Percentiles rank a stretch among this genome's conserved stretches.
Conservation (phyloP, 2,113 vertebrate genomes). For the Notarius quadriscutis region DNA sequence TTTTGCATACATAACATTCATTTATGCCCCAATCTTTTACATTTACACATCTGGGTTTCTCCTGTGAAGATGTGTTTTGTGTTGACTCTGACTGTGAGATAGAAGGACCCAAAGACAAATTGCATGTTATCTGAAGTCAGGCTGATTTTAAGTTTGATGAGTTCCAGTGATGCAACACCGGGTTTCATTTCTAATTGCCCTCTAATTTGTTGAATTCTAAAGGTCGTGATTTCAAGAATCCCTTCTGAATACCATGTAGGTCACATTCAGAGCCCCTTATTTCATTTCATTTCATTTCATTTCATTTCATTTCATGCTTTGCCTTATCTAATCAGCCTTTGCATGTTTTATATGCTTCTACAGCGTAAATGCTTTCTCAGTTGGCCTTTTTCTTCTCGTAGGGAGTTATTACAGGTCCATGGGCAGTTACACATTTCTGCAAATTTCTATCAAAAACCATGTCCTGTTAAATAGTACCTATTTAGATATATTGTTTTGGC, state of each 20-base stretch:
- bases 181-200: neutral
- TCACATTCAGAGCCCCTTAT: slow-evolving; percentile 66
- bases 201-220: slow-evolving; percentile 19
- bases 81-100: slow-evolving; percentile 49
- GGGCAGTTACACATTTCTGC: slow-evolving; percentile 50
- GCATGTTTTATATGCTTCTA: slow-evolving; percentile 41
- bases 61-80: slow-evolving; percentile 13
- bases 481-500: slow-evolving; percentile 55
- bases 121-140: neutral
- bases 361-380: neutral
- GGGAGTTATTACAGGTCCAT: slow-evolving; percentile 60
- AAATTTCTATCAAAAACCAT: slow-evolving; percentile 67
- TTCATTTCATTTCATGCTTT: slow-evolving; percentile 68
- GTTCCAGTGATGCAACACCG: neutral
- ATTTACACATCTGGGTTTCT: slow-evolving; percentile 24
- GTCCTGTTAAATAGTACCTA: slow-evolving; percentile 47
- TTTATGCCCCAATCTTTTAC: slow-evolving; percentile 9
- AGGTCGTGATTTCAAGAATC: slow-evolving; percentile 14
- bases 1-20: slow-evolving; percentile 20
- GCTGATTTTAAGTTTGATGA: slow-evolving; percentile 25
- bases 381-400: slow-evolving; percentile 47
- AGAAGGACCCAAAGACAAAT: slow-evolving; percentile 50
- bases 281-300: slow-evolving; percentile 68
- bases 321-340: slow-evolving; percentile 65
- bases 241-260: slow-evolving; percentile 71